phyloP scores from a whole-genome alignment of 1,140 invertebrate genomes.

The Solen grandis region DNA sequence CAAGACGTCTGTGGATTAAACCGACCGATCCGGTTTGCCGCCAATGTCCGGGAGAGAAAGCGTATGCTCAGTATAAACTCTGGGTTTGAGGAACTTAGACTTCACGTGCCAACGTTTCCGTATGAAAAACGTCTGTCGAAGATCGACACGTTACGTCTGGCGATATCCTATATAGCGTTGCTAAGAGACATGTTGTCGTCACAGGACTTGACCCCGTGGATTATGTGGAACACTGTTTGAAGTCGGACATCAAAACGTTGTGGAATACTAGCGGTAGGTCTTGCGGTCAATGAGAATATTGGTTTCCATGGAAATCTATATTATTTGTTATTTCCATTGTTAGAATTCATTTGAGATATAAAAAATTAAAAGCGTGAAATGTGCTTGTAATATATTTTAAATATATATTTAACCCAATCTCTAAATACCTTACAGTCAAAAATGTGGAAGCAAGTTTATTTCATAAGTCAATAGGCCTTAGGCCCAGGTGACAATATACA shows the following conservation, averaged over 20 bases:
- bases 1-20: conserved; percentile 35
- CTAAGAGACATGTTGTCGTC: conserved; percentile 94
- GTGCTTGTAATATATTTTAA: too few relatives aligned
- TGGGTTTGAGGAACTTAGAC: conserved; percentile 88
- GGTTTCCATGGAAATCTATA: conserved; percentile 11
- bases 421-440: too few relatives aligned
- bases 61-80: conserved; percentile 99
- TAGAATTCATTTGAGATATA: too few relatives aligned
- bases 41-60: conserved; percentile 87
- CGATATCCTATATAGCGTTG: conserved; percentile 99
- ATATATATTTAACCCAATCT: too few relatives aligned
- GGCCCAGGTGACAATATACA: too few relatives aligned
- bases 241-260: conserved; percentile 89
- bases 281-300: conserved; percentile 7
- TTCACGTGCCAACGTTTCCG: conserved; percentile 98
- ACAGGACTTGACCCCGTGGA: conserved; percentile 93
- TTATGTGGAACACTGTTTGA: conserved; percentile 90
- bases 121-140: conserved; percentile 98
- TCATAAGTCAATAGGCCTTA: too few relatives aligned
- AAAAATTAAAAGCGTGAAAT: too few relatives aligned
- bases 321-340: conserved; percentile 40
- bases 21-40: conserved; percentile 58
- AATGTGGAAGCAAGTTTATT: too few relatives aligned
- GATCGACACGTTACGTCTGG: conserved; percentile 97
- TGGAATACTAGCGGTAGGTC: conserved; percentile 97